Evolutionary conservation across 2,888 invertebrate genomes (phyloP), one percentile per base, ranked within the genome.

Genomic region (Crioceris asparagi): DNA sequence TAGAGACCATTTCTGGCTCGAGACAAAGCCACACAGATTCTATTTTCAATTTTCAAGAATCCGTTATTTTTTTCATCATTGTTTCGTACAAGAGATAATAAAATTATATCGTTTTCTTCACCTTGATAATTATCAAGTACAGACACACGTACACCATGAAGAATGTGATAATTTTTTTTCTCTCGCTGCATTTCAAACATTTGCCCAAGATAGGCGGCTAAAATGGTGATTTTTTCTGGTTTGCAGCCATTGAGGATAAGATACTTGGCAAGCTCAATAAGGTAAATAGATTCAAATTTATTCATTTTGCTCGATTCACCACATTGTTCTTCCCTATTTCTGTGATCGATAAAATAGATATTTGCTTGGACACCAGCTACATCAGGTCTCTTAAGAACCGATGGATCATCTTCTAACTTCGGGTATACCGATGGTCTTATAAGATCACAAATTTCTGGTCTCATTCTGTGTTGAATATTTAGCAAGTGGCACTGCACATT

Each of bases 121-220:
- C 87, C 86, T 66, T 87, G 87, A 53, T 74, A 87, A 56, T 82
- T 84, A 57, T n/a, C n/a, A n/a, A n/a, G n/a, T n/a, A n/a, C 66
- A 87, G 87, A 53, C 74, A 87, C 56, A 82, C 84, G 57, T 87
- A 86, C 2, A 86, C n/a, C n/a, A n/a, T n/a, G n/a, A n/a, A n/a
- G n/a, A n/a, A n/a, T n/a, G n/a, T n/a, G n/a, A n/a, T n/a, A n/a
- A n/a, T n/a, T n/a, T n/a, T n/a, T n/a, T 77, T 1, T 77, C 75
- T 0, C 75, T 71, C 14, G 83, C 71, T 44, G 70, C 66, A 5
- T 82, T 69, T 23, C 71, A 68, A 17, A 61, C 46, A 77, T 70
- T 61, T 85, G 85, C 5, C 79, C 83, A 3, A 71, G 69, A 54
- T 85, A 85, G 0, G 79, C 74, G 0, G 79, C 70, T 6, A 88